Percentiles rank a stretch among this genome's conserved stretches.
Evolutionary conservation across 2,797 vertebrate species (phyloP).

Genomic region (Eulemur rubriventer): DNA sequence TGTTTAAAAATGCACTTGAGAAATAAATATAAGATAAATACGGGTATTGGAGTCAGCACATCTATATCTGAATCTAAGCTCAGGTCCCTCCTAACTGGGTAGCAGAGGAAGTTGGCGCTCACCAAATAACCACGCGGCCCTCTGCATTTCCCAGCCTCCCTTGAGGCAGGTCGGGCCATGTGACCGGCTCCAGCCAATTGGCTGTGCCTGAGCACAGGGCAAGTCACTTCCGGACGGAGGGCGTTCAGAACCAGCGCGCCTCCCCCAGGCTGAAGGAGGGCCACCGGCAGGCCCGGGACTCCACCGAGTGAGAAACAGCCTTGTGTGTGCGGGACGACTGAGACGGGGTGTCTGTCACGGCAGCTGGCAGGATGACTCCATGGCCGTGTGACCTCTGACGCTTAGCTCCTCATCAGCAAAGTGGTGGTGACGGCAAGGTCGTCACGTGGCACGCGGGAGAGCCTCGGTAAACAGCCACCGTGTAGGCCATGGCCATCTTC

Average conservation of each 20-base stretch:
- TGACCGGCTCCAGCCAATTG: neutral
- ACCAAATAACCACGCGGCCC: fast-evolving
- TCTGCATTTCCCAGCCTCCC: neutral
- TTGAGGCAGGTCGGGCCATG: fast-evolving
- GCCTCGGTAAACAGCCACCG: fast-evolving
- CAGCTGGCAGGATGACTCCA: too few relatives aligned
- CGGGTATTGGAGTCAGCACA: neutral
- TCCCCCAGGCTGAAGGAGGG: neutral
- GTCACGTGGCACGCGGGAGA: fast-evolving
- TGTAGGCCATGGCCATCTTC: neutral
- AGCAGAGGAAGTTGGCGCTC: fast-evolving
- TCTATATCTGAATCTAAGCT: neutral
- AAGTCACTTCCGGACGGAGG: too few relatives aligned
- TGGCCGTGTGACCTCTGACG: fast-evolving
- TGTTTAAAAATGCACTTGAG: neutral
- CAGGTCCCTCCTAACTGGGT: neutral
- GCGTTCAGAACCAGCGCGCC: fast-evolving
- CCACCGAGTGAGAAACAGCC: fast-evolving
- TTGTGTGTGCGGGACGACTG: fast-evolving
- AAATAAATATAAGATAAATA: neutral
- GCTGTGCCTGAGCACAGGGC: fast-evolving
- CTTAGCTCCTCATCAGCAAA: neutral
- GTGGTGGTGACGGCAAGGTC: fast-evolving
- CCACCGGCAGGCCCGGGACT: fast-evolving
- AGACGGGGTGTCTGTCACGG: neutral